A percentile compares a stretch with the other conserved stretches of the same genome.
Evolutionary conservation across 2,888 invertebrate species (phyloP).

Genomic region (Drepanosiphum platanoidis): DNA sequence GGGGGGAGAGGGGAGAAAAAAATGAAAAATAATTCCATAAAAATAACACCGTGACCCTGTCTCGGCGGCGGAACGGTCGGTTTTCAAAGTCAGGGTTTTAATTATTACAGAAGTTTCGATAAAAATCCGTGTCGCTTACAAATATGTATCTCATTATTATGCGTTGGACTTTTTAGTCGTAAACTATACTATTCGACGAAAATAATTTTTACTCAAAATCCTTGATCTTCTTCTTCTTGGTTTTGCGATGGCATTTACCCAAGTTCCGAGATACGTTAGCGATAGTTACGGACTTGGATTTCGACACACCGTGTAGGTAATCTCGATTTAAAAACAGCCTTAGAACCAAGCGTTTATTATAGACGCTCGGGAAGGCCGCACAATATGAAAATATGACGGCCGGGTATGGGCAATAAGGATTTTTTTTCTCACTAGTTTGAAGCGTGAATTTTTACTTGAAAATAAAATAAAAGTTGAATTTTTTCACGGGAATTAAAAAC

Average conservation of each 20-base stretch:
- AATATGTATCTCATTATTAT: no score
- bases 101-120: neutral
- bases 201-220: conserved; percentile 9
- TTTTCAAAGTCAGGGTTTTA: conserved; percentile 43
- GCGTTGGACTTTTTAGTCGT: neutral
- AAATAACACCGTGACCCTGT: conserved; percentile 15
- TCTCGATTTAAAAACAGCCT: neutral
- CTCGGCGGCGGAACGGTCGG: neutral
- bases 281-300: conserved; percentile 5
- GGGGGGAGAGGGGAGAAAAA: no score
- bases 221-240: conserved; percentile 13
- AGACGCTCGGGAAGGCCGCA: neutral
- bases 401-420: conserved; percentile 26
- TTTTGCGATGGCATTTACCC: neutral
- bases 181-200: neutral
- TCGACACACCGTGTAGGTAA: neutral
- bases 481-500: neutral
- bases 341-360: neutral
- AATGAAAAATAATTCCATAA: neutral
- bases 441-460: neutral
- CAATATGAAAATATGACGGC: no score
- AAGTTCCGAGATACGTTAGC: neutral
- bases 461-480: conserved; percentile 16
- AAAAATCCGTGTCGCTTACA: neutral
- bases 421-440: conserved; percentile 2